Evolutionary conservation across 1,140 invertebrate genomes (phyloP).

Genomic region (Aphelinus atriplicis): DNA sequence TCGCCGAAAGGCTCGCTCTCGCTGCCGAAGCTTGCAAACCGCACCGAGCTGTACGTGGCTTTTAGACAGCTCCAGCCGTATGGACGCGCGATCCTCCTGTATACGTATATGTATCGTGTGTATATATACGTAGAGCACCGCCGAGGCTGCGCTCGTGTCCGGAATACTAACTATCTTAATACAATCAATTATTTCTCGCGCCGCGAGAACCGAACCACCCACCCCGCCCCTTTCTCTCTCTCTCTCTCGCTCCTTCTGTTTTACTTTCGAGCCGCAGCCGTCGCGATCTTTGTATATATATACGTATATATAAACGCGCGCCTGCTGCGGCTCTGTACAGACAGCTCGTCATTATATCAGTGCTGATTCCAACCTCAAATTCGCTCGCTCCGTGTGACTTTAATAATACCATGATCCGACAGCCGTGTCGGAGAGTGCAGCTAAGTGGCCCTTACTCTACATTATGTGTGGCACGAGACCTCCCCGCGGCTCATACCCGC

Average conservation of each 20-base stretch:
- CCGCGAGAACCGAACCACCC: slow-evolving; percentile 34
- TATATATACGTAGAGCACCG: slow-evolving; percentile 6
- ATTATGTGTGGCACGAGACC: too few relatives aligned
- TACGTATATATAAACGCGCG: not conserved
- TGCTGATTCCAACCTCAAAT: too few relatives aligned
- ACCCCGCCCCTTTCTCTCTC: too few relatives aligned
- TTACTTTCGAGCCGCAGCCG: slow-evolving; percentile 48
- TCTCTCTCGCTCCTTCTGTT: slow-evolving; percentile 54
- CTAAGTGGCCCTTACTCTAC: too few relatives aligned
- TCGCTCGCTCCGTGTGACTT: too few relatives aligned
- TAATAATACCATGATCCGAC: too few relatives aligned
- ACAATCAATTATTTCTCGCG: slow-evolving; percentile 64
- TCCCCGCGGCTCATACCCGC: too few relatives aligned
- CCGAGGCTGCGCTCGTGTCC: slow-evolving; percentile 46
- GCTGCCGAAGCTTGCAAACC: slow-evolving; percentile 4
- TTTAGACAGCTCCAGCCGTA: slow-evolving; percentile 27
- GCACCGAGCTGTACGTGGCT: not conserved
- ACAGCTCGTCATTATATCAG: not conserved
- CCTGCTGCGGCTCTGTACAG: not conserved
- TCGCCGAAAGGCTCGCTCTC: slow-evolving; percentile 34
- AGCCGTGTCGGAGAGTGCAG: too few relatives aligned
- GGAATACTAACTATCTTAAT: slow-evolving; percentile 65
- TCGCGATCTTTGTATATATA: too few relatives aligned
- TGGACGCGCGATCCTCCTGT: too few relatives aligned
- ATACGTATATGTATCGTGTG: slow-evolving; percentile 31